Conservation (phyloP, 2,797 vertebrate genomes). For the Pantherophis vulpinus region DNA sequence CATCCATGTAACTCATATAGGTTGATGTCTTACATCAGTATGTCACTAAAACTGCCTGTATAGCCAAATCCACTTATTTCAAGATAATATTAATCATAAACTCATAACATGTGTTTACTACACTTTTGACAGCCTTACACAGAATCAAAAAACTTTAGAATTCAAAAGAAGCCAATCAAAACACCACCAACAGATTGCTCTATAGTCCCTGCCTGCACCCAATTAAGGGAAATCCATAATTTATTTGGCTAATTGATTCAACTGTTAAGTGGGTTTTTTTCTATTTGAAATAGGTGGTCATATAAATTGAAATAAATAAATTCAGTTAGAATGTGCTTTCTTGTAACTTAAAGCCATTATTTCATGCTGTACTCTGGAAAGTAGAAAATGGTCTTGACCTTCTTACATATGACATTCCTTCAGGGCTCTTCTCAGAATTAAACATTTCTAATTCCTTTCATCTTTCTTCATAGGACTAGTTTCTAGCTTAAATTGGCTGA, state of each 20-base stretch:
- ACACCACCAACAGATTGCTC: not conserved
- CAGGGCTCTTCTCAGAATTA: not conserved
- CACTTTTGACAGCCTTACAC: not conserved
- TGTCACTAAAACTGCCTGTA: not conserved
- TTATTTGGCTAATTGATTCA: not conserved
- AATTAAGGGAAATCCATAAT: not conserved
- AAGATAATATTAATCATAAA: not conserved
- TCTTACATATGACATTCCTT: not conserved
- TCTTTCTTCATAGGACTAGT: not conserved
- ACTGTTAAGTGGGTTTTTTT: not conserved
- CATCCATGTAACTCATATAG: not conserved
- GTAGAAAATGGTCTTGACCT: not conserved
- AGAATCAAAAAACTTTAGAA: not conserved
- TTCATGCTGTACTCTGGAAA: not conserved
- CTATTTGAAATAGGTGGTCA: not conserved
- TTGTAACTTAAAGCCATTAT: not conserved
- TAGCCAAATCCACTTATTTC: not conserved
- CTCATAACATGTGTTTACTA: not conserved
- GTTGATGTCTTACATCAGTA: not conserved
- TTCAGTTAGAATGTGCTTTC: not conserved
- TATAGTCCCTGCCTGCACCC: not conserved
- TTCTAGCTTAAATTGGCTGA: not conserved
- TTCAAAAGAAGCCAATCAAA: not conserved
- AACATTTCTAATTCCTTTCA: not conserved
- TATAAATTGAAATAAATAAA: not conserved